Conservation (phyloP, 2,888 invertebrate species). For the Brenthis ino region DNA sequence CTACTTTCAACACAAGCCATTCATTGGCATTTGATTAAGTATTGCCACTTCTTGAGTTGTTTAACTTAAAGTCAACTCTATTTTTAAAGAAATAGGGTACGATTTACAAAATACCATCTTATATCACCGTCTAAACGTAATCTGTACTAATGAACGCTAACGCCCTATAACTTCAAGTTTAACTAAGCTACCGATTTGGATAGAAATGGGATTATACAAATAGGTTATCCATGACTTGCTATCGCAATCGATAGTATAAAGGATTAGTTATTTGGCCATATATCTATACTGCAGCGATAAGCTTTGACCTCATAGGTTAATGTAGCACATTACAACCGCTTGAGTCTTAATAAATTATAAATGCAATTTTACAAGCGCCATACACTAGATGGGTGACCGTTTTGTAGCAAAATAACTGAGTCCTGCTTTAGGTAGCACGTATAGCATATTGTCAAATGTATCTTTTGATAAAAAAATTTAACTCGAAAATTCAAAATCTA, state of each 20-base stretch:
- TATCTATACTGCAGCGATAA: constrained; percentile 12
- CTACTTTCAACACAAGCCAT: constrained; percentile 41
- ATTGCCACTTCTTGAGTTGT: constrained; percentile 32
- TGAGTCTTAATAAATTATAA: too few relatives aligned
- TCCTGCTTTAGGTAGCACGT: too few relatives aligned
- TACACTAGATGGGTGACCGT: too few relatives aligned
- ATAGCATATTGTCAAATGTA: too few relatives aligned
- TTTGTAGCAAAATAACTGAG: too few relatives aligned
- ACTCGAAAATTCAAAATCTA: too few relatives aligned
- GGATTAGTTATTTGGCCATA: constrained; percentile 18
- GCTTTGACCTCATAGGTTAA: constrained; percentile 1
- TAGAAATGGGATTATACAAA: constrained; percentile 44
- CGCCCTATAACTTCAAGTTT: constrained; percentile 47
- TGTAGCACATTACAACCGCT: not conserved
- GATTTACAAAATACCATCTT: constrained; percentile 18
- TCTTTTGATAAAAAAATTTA: too few relatives aligned
- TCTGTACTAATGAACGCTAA: constrained; percentile 47
- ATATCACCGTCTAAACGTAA: constrained; percentile 40
- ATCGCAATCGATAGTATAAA: constrained; percentile 26
- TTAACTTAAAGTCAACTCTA: constrained; percentile 34
- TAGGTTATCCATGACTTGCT: constrained; percentile 34
- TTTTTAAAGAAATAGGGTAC: constrained; percentile 15
- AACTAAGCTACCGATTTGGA: constrained; percentile 47
- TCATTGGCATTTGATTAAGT: constrained; percentile 47
- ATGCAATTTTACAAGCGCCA: too few relatives aligned